phyloP scores from a whole-genome alignment of 2,113 vertebrate genomes.

The Callocephalon fimbriatum region DNA sequence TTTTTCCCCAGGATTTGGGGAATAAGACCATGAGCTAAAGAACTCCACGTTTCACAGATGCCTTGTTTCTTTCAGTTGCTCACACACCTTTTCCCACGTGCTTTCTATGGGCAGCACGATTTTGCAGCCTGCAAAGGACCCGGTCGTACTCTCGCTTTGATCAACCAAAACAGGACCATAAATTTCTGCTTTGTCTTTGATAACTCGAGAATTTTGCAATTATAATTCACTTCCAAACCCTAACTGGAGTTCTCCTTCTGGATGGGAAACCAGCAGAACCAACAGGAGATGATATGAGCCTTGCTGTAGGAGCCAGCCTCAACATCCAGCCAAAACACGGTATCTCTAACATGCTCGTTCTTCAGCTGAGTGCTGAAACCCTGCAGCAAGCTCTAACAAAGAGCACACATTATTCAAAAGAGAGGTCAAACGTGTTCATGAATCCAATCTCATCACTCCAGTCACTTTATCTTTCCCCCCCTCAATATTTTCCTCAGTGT shows the following conservation, averaged over 20 bases:
- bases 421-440: not conserved
- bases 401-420: not conserved
- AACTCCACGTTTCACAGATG: not conserved
- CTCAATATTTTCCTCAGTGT: not conserved
- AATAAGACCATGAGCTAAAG: not conserved
- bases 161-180: not conserved
- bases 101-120: not conserved
- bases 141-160: accelerated
- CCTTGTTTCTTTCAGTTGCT: not conserved
- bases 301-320: not conserved
- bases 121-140: not conserved
- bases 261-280: not conserved
- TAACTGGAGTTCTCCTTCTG: not conserved
- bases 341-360: not conserved
- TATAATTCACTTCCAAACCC: not conserved
- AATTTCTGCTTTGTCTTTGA: not conserved
- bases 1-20: not conserved
- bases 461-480: not conserved
- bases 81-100: not conserved
- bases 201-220: not conserved
- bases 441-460: conserved; percentile 6
- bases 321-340: not conserved
- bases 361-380: not conserved
- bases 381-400: not conserved
- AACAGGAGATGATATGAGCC: not conserved